These are phyloP conservation scores for Leucophenga montana DNA, from an alignment of 2,888 invertebrate species.

Conservation along the genomic window DNA sequence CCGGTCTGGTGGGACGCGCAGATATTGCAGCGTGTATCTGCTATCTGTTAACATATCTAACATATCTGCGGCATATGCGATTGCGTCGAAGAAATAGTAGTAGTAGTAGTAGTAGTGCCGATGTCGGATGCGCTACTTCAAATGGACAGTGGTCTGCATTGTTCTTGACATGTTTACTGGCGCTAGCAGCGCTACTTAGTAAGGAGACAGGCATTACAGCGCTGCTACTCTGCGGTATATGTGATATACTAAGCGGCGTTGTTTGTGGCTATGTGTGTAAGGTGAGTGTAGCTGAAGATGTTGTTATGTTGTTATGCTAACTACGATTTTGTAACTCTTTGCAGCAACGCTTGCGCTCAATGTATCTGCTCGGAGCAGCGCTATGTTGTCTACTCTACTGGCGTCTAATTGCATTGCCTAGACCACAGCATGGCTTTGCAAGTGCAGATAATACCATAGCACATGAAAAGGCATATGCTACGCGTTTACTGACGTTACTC, in stretches of 20 bases:
- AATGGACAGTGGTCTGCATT: constrained; percentile 74
- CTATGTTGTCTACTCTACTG: constrained; percentile 81
- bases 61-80: constrained; percentile 85
- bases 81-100: constrained; percentile 74
- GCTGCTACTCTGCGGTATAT: constrained; percentile 89
- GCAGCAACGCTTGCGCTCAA: constrained; percentile 81
- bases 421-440: constrained; percentile 82
- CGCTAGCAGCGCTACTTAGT: constrained; percentile 88
- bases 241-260: constrained; percentile 81
- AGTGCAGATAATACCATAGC: constrained; percentile 96
- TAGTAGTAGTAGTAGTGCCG: constrained; percentile 76
- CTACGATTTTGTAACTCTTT: constrained; percentile 69
- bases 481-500: constrained; percentile 89
- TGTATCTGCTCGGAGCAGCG: constrained; percentile 80
- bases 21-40: constrained; percentile 92
- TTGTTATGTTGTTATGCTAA: background rate
- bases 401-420: constrained; percentile 85
- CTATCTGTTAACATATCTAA: constrained; percentile 88
- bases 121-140: constrained; percentile 81
- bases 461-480: constrained; percentile 82
- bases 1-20: constrained; percentile 94
- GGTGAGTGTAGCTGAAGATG: constrained; percentile 66
- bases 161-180: constrained; percentile 77
- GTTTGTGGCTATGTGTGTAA: constrained; percentile 72
- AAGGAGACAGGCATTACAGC: constrained; percentile 97